phyloP scores from a whole-genome alignment of 2,113 vertebrate species.

The Sapajus apella region DNA sequence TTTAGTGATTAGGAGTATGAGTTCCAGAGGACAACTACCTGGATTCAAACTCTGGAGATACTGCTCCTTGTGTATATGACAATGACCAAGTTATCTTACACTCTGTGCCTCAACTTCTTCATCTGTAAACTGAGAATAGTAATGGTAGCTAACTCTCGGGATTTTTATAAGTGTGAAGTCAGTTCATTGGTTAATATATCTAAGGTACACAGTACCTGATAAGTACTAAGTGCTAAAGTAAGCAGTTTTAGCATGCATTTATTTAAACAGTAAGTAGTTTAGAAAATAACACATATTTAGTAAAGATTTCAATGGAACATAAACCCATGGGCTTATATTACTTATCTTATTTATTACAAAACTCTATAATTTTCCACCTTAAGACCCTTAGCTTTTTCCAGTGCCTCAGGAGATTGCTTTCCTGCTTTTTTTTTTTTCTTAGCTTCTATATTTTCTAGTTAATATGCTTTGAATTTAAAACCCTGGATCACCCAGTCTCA shows the following conservation, averaged over 20 bases:
- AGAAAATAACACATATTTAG: not conserved
- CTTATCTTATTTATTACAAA: not conserved
- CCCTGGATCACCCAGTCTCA: not conserved
- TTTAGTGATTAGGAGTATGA: not conserved
- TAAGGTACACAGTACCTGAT: not conserved
- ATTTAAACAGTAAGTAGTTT: not conserved
- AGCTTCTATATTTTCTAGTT: not conserved
- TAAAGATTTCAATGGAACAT: not conserved
- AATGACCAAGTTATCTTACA: not conserved
- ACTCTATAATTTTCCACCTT: not conserved
- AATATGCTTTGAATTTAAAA: constrained; percentile 39
- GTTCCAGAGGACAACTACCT: not conserved
- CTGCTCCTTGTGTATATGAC: not conserved
- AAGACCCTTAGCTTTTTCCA: not conserved
- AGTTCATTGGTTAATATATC: not conserved
- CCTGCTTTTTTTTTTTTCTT: not conserved
- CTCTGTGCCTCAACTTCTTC: not conserved
- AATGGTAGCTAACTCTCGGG: not conserved
- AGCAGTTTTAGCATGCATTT: not conserved
- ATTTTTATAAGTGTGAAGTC: not conserved
- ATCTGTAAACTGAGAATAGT: not conserved
- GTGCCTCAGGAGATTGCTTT: not conserved
- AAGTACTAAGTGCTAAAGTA: not conserved
- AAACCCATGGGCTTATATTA: not conserved
- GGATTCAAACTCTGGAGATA: not conserved